A percentile compares a stretch with the other conserved stretches of the same genome.
Evolutionary conservation across 2,113 vertebrate genomes (phyloP).

Genomic region (Apeltes quadracus): DNA sequence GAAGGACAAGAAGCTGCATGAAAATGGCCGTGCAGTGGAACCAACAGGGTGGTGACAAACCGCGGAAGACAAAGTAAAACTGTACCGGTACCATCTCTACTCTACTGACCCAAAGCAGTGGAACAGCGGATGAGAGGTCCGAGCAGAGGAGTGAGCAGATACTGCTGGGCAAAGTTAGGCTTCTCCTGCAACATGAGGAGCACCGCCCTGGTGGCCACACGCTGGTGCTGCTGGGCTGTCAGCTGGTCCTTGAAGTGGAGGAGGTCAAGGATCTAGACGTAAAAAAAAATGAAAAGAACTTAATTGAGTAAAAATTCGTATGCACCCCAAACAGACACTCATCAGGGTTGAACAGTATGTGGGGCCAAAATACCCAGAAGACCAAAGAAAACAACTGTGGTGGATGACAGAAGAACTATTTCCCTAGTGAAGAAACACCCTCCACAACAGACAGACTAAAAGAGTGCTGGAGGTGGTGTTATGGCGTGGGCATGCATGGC

Average conservation of each 20-base stretch:
- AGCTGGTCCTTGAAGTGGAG: slow-evolving; percentile 88
- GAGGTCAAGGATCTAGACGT: slow-evolving; percentile 86
- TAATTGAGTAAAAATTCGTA: not conserved
- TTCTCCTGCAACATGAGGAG: slow-evolving; percentile 83
- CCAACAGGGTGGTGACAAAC: not conserved
- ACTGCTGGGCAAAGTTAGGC: slow-evolving; percentile 79
- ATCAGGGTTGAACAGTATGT: not conserved
- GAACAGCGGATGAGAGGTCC: slow-evolving; percentile 81
- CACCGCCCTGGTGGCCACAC: slow-evolving; percentile 85
- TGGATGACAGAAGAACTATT: not conserved
- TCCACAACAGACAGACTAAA: too few relatives aligned
- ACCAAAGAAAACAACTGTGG: too few relatives aligned
- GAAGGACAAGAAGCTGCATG: not conserved
- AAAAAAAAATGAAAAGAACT: not conserved
- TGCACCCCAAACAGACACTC: not conserved
- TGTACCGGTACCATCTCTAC: not conserved
- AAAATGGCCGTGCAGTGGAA: not conserved
- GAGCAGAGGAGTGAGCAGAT: slow-evolving; percentile 86
- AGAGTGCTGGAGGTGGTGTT: too few relatives aligned
- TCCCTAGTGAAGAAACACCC: too few relatives aligned
- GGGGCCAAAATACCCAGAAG: too few relatives aligned
- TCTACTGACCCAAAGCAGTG: slow-evolving; percentile 72
- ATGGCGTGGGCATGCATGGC: too few relatives aligned
- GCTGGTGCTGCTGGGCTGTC: slow-evolving; percentile 87
- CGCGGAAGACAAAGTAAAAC: not conserved